Percentiles rank a stretch among this genome's conserved stretches.
Evolutionary conservation across 1,140 invertebrate genomes (phyloP).

Genomic region (Triops cancriformis): DNA sequence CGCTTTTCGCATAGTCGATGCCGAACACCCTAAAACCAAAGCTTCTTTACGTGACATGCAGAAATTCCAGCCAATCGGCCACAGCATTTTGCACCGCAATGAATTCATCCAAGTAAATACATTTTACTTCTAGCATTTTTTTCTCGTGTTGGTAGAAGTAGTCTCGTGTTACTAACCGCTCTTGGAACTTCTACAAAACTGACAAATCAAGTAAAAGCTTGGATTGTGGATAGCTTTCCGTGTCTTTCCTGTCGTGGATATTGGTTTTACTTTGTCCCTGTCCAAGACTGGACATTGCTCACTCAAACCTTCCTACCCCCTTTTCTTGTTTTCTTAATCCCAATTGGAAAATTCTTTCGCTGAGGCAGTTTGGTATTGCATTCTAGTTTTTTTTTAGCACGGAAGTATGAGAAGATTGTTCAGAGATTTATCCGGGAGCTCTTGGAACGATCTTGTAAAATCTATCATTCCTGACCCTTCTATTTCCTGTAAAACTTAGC

Average conservation of each 20-base stretch:
- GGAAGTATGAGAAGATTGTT: too few species aligned
- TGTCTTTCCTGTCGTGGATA: neutral
- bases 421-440: too few species aligned
- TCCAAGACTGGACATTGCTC: constrained; percentile 5
- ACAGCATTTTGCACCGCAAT: constrained; percentile 63
- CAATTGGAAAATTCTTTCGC: neutral
- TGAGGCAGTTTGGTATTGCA: neutral
- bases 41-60: constrained; percentile 76
- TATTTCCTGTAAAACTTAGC: too few species aligned
- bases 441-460: too few species aligned
- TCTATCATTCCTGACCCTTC: too few species aligned
- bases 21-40: constrained; percentile 61
- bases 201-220: neutral
- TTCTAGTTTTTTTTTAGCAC: neutral
- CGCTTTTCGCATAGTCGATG: constrained; percentile 75
- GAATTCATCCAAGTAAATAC: constrained; percentile 59
- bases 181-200: neutral
- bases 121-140: neutral
- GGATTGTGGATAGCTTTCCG: neutral
- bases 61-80: constrained; percentile 72
- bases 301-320: neutral
- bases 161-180: neutral
- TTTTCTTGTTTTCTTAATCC: neutral
- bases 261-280: neutral
- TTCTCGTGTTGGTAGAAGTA: neutral